A percentile compares a stretch with the other conserved stretches of the same genome.
phyloP scores from a whole-genome alignment of 2,797 vertebrate species.

The Emydoidea blandingii region DNA sequence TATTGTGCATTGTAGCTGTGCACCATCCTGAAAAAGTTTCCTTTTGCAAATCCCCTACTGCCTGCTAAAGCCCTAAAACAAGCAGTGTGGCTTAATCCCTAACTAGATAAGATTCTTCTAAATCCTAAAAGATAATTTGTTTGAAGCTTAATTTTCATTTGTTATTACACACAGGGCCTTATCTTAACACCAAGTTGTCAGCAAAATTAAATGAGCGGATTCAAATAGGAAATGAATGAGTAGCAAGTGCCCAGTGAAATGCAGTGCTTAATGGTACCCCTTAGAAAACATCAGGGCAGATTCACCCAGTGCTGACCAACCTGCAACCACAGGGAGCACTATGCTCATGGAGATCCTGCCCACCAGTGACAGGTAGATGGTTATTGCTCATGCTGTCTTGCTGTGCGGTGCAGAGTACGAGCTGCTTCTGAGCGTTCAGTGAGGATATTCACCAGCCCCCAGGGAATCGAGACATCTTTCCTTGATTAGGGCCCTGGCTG shows the following conservation, averaged over 20 bases:
- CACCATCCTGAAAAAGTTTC: constrained; percentile 53
- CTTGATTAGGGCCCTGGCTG: not conserved
- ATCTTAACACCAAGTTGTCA: constrained; percentile 75
- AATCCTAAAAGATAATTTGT: constrained; percentile 79
- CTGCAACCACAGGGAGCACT: not conserved
- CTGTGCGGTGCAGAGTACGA: not conserved
- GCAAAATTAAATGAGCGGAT: constrained; percentile 76
- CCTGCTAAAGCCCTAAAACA: constrained; percentile 71
- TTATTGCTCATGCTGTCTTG: not conserved
- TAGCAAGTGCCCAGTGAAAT: constrained; percentile 27
- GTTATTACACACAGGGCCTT: constrained; percentile 73
- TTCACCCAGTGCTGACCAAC: not conserved
- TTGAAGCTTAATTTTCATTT: constrained; percentile 83
- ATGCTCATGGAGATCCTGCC: not conserved
- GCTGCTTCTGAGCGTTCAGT: not conserved
- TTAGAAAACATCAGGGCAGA: not conserved
- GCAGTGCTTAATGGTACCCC: not conserved
- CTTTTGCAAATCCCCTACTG: constrained; percentile 67
- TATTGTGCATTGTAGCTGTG: not conserved
- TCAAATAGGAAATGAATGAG: constrained; percentile 46
- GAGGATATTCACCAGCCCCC: not conserved
- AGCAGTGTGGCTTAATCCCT: constrained; percentile 76
- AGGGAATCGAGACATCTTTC: not conserved
- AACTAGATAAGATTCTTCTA: constrained; percentile 75
- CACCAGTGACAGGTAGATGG: not conserved